A percentile compares a stretch with the other conserved stretches of the same genome.
These are phyloP conservation scores for Anthrax anthrax DNA, from an alignment of 2,888 invertebrate species.

Conservation along the genomic window DNA sequence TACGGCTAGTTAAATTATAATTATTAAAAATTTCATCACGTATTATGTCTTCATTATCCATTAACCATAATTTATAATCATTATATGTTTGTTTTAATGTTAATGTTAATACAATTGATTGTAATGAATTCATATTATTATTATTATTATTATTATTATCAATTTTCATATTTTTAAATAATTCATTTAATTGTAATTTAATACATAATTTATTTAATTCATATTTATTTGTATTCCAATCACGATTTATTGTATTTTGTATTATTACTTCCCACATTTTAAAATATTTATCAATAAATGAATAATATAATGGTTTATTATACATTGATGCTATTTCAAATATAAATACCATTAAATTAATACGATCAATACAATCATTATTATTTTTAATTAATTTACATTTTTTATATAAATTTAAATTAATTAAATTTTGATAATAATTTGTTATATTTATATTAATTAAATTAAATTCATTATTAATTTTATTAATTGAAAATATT, in stretches of 20 bases:
- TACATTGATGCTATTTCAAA: background rate
- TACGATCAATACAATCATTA: background rate
- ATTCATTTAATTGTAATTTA: background rate
- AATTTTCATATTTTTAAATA: background rate
- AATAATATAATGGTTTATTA: background rate
- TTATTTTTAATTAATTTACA: background rate
- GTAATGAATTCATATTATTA: background rate
- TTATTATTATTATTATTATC: background rate
- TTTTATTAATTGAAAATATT: background rate
- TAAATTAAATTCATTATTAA: background rate
- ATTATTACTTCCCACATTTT: background rate
- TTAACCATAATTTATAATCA: background rate
- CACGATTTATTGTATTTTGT: background rate
- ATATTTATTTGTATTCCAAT: background rate
- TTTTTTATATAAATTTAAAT: background rate
- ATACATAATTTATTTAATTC: background rate
- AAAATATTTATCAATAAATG: background rate
- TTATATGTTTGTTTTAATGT: background rate
- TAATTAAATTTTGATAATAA: background rate
- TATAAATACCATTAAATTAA: background rate
- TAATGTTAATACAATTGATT: background rate
- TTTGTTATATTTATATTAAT: background rate
- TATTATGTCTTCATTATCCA: background rate
- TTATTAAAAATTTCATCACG: background rate
- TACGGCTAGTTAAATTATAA: background rate